Evolutionary conservation across 53 echinoderm and acorn worm genomes (phyloP), one percentile per base, ranked within the genome.

Genomic region (Mesocentrotus franciscanus): DNA sequence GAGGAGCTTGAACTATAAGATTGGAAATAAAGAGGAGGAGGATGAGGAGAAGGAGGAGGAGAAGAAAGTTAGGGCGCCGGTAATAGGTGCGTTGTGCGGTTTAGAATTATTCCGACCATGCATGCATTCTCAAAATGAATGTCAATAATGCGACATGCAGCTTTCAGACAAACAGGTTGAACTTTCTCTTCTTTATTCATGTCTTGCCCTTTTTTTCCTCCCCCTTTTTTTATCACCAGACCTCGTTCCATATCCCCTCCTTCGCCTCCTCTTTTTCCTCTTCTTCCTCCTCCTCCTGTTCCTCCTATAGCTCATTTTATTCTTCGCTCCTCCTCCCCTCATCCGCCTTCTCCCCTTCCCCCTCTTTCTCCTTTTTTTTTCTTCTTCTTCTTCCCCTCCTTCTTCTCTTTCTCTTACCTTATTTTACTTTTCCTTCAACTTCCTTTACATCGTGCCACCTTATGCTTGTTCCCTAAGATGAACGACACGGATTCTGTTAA

Each of bases 1-100:
- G n/a, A 91, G 61, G 91, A 91, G 91, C 27, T 66, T 91, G 91
- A 91, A 91, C 91, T 91, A 66, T 64, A 59, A 64, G 33, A 59
- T 9, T 32, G 33, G 39, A 66, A 18, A 87, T 87, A 87, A 87
- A 18, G 87, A 84, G 55, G 84, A 58, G 42, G 20, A 81, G 81
- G 15, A 39, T 49, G 64, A 64, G 20, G 20, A 64, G 64, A 64
- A 64, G 20, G 64, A 18, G 64, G 64, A 20, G 64, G 64, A 16
- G 16, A 64, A 64, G 64, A 64, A 64, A 64, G 20, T 18, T 18
- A 36, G 22, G 39, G 18, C 39, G 20, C 39, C 81, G 22, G 81
- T 81, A 39, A 17, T 42, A 81, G 20, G 36, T 42, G 78, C 16
- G 13, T 76, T 27, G 12, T 27, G 76, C 29, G 33, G 76, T 76